Evolutionary conservation across 2,797 vertebrate species (phyloP), one percentile per base, ranked within the genome.

Genomic region (Sandelia bainsii): DNA sequence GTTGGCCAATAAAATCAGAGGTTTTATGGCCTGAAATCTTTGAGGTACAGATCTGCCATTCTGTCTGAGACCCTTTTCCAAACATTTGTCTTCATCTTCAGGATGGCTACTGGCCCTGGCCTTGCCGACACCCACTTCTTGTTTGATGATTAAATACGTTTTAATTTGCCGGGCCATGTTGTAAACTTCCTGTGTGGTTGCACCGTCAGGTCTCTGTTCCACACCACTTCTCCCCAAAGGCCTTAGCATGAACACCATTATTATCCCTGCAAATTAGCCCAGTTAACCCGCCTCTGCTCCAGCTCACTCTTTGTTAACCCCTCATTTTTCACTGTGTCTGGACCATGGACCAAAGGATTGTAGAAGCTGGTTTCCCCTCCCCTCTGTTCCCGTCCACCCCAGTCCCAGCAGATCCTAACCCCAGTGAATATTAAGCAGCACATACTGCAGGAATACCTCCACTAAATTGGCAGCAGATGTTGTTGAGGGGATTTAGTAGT

Each of bases 401-500:
- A 77, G 73, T 87, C 82, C 87, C 79, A 78, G 75, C 91, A 88
- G 89, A 93, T 93, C 92, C 87, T 86, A 90, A 89, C 89, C 90
- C 83, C 83, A 89, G 92, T 93, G 93, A 95, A 94, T 95, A 94
- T 94, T 94, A 93, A 95, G 91, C 90, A 93, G 91, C 80, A 70
- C 82, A 76, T 90, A 89, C 91, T 91, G 85, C 86, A 87, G 92
- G 93, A 94, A 94, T 93, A 91, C 89, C 81, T 82, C 34, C 1
- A 72, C 80, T 84, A 93, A 95, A 95, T 94, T 94, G 91, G 87
- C 93, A 89, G 90, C 94, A 95, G 94, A 95, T 95, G 95, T 93
- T 90, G 84, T 83, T 83, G 89, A 83, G 78, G 90, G 80, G 81
- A 81, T 87, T 90, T 84, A 80, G 77, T 88, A 80, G 86, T 89